phyloP scores from a whole-genome alignment of 2,888 invertebrate species.

The Ennomos fuscantarius region DNA sequence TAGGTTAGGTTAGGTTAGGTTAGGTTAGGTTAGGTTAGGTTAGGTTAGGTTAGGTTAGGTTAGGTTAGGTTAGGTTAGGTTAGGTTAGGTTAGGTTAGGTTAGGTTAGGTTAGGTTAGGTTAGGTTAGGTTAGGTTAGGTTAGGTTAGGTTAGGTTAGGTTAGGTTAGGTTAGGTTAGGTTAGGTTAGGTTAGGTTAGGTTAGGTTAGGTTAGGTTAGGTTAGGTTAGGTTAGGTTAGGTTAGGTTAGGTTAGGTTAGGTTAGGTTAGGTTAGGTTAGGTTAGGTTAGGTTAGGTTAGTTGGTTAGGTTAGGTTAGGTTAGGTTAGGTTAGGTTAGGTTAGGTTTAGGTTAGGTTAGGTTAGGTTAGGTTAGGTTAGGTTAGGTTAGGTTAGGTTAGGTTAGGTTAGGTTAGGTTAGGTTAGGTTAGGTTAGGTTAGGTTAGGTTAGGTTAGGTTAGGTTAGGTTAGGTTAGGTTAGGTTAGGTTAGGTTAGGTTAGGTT shows the following conservation, averaged over 20 bases:
- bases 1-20: slow-evolving; percentile 42
- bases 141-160: slow-evolving; percentile 45
- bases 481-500: slow-evolving; percentile 37
- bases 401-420: slow-evolving; percentile 42
- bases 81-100: slow-evolving; percentile 44
- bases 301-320: slow-evolving; percentile 35
- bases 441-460: slow-evolving; percentile 42
- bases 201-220: slow-evolving; percentile 41
- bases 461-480: slow-evolving; percentile 38
- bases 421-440: slow-evolving; percentile 28
- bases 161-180: slow-evolving; percentile 41
- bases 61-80: slow-evolving; percentile 43
- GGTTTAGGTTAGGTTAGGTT: slow-evolving; percentile 33
- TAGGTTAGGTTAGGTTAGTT: slow-evolving; percentile 34
- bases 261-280: slow-evolving; percentile 41
- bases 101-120: slow-evolving; percentile 45
- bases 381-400: slow-evolving; percentile 42
- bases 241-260: slow-evolving; percentile 43
- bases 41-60: slow-evolving; percentile 39
- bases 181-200: slow-evolving; percentile 44
- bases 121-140: slow-evolving; percentile 45
- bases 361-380: slow-evolving; percentile 41
- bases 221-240: slow-evolving; percentile 43
- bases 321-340: slow-evolving; percentile 41
- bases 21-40: slow-evolving; percentile 43